Percentiles rank a stretch among this genome's conserved stretches.
Evolutionary conservation across 2,888 invertebrate genomes (phyloP).

Genomic region (Temnothorax rugatulus): DNA sequence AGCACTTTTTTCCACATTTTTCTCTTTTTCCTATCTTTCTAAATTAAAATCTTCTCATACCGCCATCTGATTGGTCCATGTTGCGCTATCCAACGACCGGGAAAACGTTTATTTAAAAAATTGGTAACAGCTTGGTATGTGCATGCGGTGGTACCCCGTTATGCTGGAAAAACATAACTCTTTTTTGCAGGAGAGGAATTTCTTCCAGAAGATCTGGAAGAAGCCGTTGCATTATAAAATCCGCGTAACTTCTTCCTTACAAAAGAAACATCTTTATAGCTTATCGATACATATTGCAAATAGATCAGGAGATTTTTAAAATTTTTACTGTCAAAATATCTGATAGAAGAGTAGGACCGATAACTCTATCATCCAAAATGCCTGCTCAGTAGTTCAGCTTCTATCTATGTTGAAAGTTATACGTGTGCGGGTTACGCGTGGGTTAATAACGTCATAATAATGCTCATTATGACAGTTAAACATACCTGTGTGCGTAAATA

Average conservation of each 20-base stretch:
- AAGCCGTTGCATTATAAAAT: neutral
- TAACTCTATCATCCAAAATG: no score
- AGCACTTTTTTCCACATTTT: neutral
- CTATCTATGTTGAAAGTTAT: no score
- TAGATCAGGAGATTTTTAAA: no score
- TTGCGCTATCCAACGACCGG: neutral
- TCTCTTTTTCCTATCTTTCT: neutral
- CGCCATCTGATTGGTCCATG: neutral
- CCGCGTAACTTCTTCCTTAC: neutral
- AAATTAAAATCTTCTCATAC: neutral
- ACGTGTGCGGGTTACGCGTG: no score
- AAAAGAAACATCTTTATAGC: no score
- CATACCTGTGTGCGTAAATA: no score
- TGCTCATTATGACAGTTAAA: no score
- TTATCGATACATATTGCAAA: no score
- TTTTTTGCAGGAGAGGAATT: neutral
- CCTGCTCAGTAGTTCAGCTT: no score
- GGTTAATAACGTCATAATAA: no score
- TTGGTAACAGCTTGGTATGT: neutral
- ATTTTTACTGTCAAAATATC: no score
- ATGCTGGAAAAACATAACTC: neutral
- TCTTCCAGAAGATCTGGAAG: neutral
- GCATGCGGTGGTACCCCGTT: neutral
- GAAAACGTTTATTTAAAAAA: constrained; percentile 10
- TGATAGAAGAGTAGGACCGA: no score